Evolutionary conservation across 2,888 invertebrate genomes (phyloP).

Genomic region (Sceliomorpha sp.): DNA sequence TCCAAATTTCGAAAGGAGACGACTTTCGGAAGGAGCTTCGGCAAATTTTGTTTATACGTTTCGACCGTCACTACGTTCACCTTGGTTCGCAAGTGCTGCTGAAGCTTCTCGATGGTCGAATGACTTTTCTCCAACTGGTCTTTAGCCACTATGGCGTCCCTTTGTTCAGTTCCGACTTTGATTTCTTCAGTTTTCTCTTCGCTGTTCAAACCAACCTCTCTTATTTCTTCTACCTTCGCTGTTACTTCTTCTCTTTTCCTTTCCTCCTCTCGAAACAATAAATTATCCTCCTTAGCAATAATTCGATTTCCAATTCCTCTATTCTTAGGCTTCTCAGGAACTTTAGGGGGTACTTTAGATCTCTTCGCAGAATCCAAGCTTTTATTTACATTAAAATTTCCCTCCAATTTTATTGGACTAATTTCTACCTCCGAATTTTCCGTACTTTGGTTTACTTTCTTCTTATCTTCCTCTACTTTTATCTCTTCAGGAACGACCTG

Average conservation of each 20-base stretch:
- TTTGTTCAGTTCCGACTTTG: slow-evolving; percentile 16
- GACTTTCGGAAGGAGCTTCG: slow-evolving; percentile 46
- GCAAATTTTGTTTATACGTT: slow-evolving; percentile 66
- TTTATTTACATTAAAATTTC: background rate
- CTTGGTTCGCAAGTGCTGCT: slow-evolving; percentile 66
- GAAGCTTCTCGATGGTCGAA: slow-evolving; percentile 67
- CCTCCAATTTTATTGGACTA: too few relatives aligned
- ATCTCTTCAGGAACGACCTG: too few relatives aligned
- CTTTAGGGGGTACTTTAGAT: slow-evolving; percentile 55
- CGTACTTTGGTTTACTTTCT: too few relatives aligned
- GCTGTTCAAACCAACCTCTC: background rate
- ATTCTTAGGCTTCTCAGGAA: slow-evolving; percentile 55
- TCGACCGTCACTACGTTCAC: slow-evolving; percentile 68
- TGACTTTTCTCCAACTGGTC: slow-evolving; percentile 65
- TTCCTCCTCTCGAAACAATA: too few relatives aligned
- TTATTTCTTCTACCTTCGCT: too few relatives aligned
- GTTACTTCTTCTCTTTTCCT: too few relatives aligned
- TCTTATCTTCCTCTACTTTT: too few relatives aligned
- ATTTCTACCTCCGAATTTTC: too few relatives aligned
- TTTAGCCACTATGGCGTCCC: slow-evolving; percentile 50
- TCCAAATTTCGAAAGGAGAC: slow-evolving; percentile 52
- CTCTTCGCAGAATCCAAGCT: slow-evolving; percentile 6
- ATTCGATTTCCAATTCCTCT: too few relatives aligned
- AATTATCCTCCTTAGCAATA: too few relatives aligned
- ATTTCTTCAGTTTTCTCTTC: slow-evolving; percentile 12